These are phyloP conservation scores for Rhagium mordax DNA, from an alignment of 2,888 invertebrate genomes.

Conservation along the genomic window DNA sequence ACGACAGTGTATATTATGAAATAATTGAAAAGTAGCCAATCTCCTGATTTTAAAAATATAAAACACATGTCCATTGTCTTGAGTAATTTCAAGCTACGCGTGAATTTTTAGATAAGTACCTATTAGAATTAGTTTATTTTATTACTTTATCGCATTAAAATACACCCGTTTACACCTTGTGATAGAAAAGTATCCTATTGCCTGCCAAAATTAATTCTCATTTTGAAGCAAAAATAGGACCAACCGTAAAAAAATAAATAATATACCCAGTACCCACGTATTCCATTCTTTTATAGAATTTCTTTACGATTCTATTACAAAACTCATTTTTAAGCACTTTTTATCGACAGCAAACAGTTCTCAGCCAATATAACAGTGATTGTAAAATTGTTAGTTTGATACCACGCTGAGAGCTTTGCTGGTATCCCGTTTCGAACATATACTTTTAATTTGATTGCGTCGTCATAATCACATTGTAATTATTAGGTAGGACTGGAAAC, in stretches of 20 bases:
- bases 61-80: too few relatives aligned
- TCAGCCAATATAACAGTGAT: constrained; percentile 12
- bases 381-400: constrained; percentile 11
- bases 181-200: too few relatives aligned
- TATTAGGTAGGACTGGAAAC: constrained; percentile 4
- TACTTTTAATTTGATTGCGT: constrained; percentile 20
- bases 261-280: background rate
- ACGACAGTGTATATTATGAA: too few relatives aligned
- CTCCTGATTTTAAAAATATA: too few relatives aligned
- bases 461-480: constrained; percentile 21
- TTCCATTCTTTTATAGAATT: background rate
- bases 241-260: background rate
- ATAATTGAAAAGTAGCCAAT: too few relatives aligned
- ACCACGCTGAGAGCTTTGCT: constrained; percentile 1
- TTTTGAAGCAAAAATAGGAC: background rate
- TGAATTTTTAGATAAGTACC: too few relatives aligned
- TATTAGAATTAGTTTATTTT: too few relatives aligned
- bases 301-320: background rate
- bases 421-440: background rate
- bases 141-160: too few relatives aligned
- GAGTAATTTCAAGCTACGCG: too few relatives aligned
- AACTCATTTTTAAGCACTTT: background rate
- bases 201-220: background rate
- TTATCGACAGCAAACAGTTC: background rate
- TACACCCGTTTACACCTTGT: too few relatives aligned